Percentiles rank a stretch among this genome's conserved stretches.
These are phyloP conservation scores for Ganaspis brasiliensis DNA, from an alignment of 2,888 invertebrate species.

Conservation along the genomic window DNA sequence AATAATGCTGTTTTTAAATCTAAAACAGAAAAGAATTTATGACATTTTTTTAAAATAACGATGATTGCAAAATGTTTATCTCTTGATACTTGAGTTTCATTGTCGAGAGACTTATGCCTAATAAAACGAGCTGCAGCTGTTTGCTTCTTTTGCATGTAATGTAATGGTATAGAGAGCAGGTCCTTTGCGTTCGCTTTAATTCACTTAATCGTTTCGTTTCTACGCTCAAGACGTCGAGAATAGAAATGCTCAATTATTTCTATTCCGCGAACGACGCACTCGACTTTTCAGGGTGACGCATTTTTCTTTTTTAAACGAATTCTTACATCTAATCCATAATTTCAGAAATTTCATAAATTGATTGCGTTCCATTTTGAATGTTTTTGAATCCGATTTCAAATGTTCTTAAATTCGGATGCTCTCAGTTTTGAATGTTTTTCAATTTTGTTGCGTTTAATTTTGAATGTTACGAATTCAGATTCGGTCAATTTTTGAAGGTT, in stretches of 20 bases:
- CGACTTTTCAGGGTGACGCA: background rate
- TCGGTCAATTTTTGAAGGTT: no score
- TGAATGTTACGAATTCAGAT: no score
- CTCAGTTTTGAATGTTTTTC: no score
- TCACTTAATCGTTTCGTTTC: conserved; percentile 54
- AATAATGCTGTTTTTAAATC: background rate
- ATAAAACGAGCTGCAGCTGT: conserved; percentile 59
- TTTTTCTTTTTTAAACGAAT: background rate
- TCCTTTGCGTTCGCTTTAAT: conserved; percentile 52
- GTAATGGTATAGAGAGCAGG: background rate
- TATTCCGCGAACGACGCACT: conserved; percentile 22
- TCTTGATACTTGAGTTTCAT: background rate
- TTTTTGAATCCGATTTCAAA: no score
- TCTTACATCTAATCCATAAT: no score
- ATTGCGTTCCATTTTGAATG: no score
- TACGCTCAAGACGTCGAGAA: background rate
- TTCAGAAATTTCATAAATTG: no score
- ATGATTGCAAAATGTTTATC: background rate
- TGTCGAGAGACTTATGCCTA: background rate
- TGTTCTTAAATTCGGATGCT: no score
- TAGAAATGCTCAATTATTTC: conserved; percentile 18
- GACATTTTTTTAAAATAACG: background rate
- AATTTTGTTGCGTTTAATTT: no score
- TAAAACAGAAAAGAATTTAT: background rate
- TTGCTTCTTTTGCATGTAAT: conserved; percentile 45